Conservation (phyloP, 2,888 invertebrate genomes). For the Coelinius sp. region DNA sequence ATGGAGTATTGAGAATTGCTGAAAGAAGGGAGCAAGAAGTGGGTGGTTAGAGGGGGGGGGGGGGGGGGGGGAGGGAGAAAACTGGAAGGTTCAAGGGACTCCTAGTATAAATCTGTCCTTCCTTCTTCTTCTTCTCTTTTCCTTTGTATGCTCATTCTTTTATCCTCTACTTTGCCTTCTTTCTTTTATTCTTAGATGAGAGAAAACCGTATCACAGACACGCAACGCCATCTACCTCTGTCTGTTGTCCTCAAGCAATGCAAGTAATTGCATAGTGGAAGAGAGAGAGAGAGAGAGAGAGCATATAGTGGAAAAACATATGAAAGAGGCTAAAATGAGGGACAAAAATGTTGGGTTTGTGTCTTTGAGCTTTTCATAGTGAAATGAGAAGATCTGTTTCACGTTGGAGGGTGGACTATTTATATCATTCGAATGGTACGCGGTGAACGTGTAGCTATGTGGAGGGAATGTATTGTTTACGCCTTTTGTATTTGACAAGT, state of each 20-base stretch:
- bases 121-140: not conserved
- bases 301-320: not conserved
- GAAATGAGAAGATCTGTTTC: too few relatives aligned
- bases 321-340: not conserved
- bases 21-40: not conserved
- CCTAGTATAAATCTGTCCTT: not conserved
- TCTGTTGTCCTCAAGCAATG: not conserved
- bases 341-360: not conserved
- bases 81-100: not conserved
- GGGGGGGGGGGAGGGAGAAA: not conserved
- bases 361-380: too few relatives aligned
- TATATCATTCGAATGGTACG: not conserved
- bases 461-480: not conserved
- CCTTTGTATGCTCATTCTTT: not conserved
- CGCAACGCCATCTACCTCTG: constrained; percentile 14
- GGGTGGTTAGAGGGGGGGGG: not conserved
- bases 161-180: not conserved
- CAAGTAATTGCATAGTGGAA: not conserved
- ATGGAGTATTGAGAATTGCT: not conserved
- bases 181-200: not conserved
- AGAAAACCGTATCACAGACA: not conserved
- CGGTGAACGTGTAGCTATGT: not conserved
- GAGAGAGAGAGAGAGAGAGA: too few relatives aligned
- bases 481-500: too few relatives aligned
- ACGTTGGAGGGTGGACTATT: not conserved